Evolutionary conservation across 1,140 invertebrate species (phyloP).

Genomic region (Tribolium castaneum): DNA sequence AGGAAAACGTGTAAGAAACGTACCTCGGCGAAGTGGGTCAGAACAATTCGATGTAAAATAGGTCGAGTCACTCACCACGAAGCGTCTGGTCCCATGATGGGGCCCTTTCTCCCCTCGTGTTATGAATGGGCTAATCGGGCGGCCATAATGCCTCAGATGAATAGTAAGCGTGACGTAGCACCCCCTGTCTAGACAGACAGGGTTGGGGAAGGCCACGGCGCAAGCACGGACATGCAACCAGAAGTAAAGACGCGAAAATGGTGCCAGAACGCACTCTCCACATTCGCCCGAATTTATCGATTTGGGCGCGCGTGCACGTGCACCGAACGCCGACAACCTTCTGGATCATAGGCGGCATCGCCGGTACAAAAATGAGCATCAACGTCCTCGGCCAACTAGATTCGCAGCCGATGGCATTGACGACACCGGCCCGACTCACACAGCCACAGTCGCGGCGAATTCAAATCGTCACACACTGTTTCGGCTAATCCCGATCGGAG

Average conservation of each 20-base stretch:
- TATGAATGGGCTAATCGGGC: constrained; percentile 33
- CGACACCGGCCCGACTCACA: constrained; percentile 36
- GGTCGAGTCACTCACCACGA: constrained; percentile 14
- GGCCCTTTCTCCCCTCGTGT: neutral
- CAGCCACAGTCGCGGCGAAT: constrained; percentile 23
- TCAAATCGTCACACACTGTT: constrained; percentile 12
- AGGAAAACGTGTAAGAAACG: neutral
- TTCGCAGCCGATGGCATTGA: constrained; percentile 42
- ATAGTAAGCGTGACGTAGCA: constrained; percentile 51
- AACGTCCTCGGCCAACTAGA: constrained; percentile 37
- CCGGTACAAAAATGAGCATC: constrained; percentile 36
- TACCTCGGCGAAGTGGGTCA: constrained; percentile 9
- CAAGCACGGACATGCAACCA: constrained; percentile 55
- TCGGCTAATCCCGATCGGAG: constrained; percentile 5
- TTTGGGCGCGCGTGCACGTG: constrained; percentile 32
- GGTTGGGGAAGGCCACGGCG: constrained; percentile 50
- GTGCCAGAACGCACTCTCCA: constrained; percentile 32
- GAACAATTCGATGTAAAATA: neutral
- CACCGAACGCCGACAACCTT: constrained; percentile 19
- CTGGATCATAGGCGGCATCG: constrained; percentile 21
- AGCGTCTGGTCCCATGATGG: neutral
- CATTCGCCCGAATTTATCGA: constrained; percentile 36
- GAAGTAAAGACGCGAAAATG: constrained; percentile 44
- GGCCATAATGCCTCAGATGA: constrained; percentile 23
- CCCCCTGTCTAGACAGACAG: constrained; percentile 54